These are phyloP conservation scores for Xenopus borealis DNA, from an alignment of 2,113 vertebrate genomes.

Conservation along the genomic window DNA sequence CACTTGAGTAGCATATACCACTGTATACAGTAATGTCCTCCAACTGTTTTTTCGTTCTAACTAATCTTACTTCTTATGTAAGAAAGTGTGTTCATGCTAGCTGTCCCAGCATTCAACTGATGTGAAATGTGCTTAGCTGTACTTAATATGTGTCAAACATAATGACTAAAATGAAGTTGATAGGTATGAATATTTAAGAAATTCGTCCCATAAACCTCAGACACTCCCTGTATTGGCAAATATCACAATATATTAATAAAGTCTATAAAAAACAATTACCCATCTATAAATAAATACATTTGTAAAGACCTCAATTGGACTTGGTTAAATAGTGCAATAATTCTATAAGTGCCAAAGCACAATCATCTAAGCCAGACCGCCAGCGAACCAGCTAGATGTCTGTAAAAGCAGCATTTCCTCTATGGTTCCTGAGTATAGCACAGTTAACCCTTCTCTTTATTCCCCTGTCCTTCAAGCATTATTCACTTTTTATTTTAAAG, in stretches of 20 bases:
- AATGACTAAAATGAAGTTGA: background rate
- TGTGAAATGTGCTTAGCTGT: background rate
- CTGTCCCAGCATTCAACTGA: background rate
- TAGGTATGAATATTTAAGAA: background rate
- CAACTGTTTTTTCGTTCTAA: too few species aligned
- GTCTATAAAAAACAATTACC: background rate
- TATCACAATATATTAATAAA: background rate
- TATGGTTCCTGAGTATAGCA: background rate
- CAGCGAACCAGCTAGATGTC: constrained; percentile 4
- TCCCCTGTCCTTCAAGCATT: background rate
- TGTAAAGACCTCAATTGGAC: background rate
- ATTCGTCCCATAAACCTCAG: background rate
- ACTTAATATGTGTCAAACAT: background rate
- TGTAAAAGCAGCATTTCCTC: background rate
- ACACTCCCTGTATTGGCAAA: background rate
- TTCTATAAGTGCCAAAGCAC: background rate
- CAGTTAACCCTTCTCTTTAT: too few species aligned
- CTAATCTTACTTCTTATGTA: too few species aligned
- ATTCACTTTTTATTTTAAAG: background rate
- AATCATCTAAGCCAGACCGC: background rate
- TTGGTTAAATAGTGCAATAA: background rate
- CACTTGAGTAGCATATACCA: too few species aligned
- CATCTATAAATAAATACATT: constrained; percentile 5
- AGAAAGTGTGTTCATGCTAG: too few species aligned
- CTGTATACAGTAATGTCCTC: too few species aligned